A percentile compares a stretch with the other conserved stretches of the same genome.
Conservation (phyloP, 2,113 vertebrate genomes). For the Ptyas mucosa region DNA sequence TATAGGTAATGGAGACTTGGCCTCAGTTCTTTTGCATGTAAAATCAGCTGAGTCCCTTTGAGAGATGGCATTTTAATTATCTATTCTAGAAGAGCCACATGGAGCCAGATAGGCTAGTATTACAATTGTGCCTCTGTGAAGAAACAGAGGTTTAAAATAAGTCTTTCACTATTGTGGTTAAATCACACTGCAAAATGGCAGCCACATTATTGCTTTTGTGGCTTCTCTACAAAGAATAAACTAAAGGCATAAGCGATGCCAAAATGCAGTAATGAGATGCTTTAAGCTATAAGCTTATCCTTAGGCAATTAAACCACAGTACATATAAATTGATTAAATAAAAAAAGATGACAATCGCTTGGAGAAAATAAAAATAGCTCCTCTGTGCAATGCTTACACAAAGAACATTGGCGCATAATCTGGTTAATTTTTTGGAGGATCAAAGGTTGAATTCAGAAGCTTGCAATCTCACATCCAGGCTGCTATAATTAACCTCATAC, state of each 20-base stretch:
- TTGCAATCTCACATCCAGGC: background rate
- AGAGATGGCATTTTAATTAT: background rate
- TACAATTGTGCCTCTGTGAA: background rate
- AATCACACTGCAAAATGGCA: background rate
- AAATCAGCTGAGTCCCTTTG: background rate
- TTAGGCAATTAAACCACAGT: background rate
- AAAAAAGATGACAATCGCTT: background rate
- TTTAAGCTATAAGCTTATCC: slow-evolving; percentile 17
- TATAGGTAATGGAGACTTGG: background rate
- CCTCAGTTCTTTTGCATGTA: background rate
- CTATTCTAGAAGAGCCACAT: background rate
- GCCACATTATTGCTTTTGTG: background rate
- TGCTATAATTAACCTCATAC: background rate
- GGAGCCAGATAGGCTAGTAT: background rate
- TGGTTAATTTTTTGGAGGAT: background rate
- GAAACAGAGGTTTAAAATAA: background rate
- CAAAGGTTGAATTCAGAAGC: background rate
- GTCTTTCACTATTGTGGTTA: background rate
- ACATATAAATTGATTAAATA: slow-evolving; percentile 6
- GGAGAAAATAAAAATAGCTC: background rate
- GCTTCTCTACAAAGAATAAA: background rate
- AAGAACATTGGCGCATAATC: background rate
- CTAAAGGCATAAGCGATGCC: background rate
- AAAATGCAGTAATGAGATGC: slow-evolving; percentile 3
- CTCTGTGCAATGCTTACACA: background rate